phyloP scores from a whole-genome alignment of 2,888 invertebrate species.

The Callimorpha dominula region DNA sequence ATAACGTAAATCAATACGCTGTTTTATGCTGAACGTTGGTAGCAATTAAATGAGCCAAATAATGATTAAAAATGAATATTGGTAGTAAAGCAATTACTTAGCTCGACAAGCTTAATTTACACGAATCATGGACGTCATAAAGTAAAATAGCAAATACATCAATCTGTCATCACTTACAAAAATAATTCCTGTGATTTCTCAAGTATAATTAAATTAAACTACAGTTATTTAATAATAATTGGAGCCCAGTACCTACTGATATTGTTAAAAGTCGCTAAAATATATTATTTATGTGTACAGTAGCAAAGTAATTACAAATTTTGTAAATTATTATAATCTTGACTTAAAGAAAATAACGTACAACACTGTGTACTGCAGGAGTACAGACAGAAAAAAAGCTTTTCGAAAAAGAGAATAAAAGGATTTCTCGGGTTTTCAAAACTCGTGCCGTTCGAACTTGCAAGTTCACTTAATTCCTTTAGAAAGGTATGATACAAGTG shows the following conservation, averaged over 20 bases:
- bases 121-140: not conserved
- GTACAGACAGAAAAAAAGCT: conserved; percentile 61
- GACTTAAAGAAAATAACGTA: conserved; percentile 73
- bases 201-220: conserved; percentile 39
- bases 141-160: conserved; percentile 32
- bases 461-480: not conserved
- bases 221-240: conserved; percentile 43
- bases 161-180: conserved; percentile 24
- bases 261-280: conserved; percentile 50
- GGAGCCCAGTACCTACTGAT: conserved; percentile 16
- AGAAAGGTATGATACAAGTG: too few species aligned
- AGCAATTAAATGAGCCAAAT: not conserved
- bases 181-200: conserved; percentile 36
- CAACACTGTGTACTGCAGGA: conserved; percentile 59
- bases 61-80: too few species aligned
- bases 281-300: conserved; percentile 77
- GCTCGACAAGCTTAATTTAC: not conserved
- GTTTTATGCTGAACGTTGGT: not conserved
- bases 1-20: too few species aligned
- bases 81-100: not conserved
- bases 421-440: not conserved
- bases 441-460: not conserved
- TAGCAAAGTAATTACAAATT: conserved; percentile 82
- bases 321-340: conserved; percentile 82
- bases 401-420: not conserved